A percentile compares a stretch with the other conserved stretches of the same genome.
phyloP scores from a whole-genome alignment of 1,140 invertebrate species.

The Drosophila sechellia region DNA sequence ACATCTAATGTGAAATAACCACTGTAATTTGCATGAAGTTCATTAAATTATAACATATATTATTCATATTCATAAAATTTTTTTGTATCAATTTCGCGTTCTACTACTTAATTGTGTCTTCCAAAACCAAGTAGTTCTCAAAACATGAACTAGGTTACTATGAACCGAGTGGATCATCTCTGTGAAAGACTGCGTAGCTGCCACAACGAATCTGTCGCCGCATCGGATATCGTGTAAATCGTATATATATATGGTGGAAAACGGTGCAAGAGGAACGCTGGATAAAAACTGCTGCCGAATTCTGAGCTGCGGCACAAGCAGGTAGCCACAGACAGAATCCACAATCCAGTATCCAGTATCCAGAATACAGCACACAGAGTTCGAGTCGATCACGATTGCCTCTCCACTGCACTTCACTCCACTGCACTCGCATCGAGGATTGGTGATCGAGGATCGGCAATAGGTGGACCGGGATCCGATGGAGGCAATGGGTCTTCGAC shows the following conservation, averaged over 20 bases:
- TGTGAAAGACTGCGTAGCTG: conserved; percentile 47
- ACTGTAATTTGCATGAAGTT: no score
- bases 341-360: conserved; percentile 7
- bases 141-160: not conserved
- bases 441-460: conserved; percentile 1
- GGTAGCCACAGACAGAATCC: conserved; percentile 16
- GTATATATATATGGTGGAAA: conserved; percentile 22
- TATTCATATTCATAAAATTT: no score
- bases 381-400: conserved; percentile 71
- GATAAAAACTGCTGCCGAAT: conserved; percentile 63
- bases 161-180: conserved; percentile 13
- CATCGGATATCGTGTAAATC: conserved; percentile 52
- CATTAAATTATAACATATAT: no score
- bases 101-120: not conserved
- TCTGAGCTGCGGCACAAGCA: conserved; percentile 23
- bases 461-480: conserved; percentile 3
- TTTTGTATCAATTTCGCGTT: no score
- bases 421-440: conserved; percentile 1
- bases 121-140: not conserved
- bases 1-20: no score
- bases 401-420: conserved; percentile 6
- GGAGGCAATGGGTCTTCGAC: conserved; percentile 25
- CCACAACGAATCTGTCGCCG: conserved; percentile 80
- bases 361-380: conserved; percentile 3
- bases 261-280: conserved; percentile 1